Evolutionary conservation across 2,797 vertebrate genomes (phyloP).

Genomic region (Coregonus ussuriensis): DNA sequence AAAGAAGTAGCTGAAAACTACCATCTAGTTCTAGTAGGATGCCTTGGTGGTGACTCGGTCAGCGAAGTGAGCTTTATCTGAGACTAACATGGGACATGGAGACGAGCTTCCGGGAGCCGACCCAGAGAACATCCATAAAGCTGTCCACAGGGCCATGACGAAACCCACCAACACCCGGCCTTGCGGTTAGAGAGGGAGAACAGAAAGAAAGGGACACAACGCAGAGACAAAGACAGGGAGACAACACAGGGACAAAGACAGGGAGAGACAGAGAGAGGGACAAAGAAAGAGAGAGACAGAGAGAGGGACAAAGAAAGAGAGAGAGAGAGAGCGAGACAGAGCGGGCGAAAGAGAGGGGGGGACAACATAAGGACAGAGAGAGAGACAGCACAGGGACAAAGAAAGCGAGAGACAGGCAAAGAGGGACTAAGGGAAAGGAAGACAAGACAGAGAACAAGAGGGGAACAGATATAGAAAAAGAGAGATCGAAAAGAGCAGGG

Average conservation of each 20-base stretch:
- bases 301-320: not conserved
- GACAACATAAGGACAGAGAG: not conserved
- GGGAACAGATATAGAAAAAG: too few species aligned
- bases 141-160: slow-evolving; percentile 28
- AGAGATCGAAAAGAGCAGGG: too few species aligned
- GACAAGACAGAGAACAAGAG: too few species aligned
- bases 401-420: too few species aligned
- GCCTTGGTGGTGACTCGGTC: too few species aligned
- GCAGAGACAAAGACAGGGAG: not conserved
- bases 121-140: slow-evolving; percentile 43
- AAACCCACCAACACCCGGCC: not conserved
- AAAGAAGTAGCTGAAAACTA: too few species aligned
- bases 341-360: too few species aligned
- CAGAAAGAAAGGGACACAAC: not conserved
- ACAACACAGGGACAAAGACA: not conserved
- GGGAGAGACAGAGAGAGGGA: not conserved
- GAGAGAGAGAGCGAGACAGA: too few species aligned
- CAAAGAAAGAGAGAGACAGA: not conserved
- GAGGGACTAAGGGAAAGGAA: too few species aligned
- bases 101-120: slow-evolving; percentile 5
- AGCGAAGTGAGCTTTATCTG: not conserved
- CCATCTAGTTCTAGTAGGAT: too few species aligned
- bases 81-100: slow-evolving; percentile 30
- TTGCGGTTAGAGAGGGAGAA: not conserved
- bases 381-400: slow-evolving; percentile 3